These are phyloP conservation scores for Chesias legatella DNA, from an alignment of 2,888 invertebrate genomes.

Conservation along the genomic window DNA sequence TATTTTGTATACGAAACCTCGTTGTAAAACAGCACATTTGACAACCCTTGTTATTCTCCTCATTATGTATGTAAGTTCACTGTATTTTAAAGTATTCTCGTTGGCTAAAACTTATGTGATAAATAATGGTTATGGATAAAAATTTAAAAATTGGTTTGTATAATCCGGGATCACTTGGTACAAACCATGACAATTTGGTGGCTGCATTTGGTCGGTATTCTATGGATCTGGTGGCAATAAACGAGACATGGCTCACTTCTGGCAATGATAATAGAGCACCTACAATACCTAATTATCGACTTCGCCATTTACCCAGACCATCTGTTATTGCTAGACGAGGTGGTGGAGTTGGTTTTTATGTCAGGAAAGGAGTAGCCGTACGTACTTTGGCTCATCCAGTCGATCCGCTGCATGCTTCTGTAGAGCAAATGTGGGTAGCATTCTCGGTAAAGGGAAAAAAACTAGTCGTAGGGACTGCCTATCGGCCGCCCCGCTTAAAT, in stretches of 20 bases:
- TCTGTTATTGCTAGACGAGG: slow-evolving; percentile 7
- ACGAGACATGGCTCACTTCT: slow-evolving; percentile 26
- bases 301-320: slow-evolving; percentile 19
- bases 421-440: slow-evolving; percentile 19
- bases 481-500: slow-evolving; percentile 13
- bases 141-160: slow-evolving; percentile 15
- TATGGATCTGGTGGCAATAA: slow-evolving; percentile 24
- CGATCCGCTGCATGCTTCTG: not conserved
- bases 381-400: slow-evolving; percentile 1
- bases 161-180: slow-evolving; percentile 23
- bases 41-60: too few relatives aligned
- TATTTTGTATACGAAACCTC: too few relatives aligned
- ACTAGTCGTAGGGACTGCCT: slow-evolving; percentile 5
- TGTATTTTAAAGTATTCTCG: too few relatives aligned
- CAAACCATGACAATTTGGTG: slow-evolving; percentile 19
- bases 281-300: slow-evolving; percentile 11
- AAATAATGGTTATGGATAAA: too few relatives aligned
- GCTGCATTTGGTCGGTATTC: slow-evolving; percentile 1
- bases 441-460: not conserved
- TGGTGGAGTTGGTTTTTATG: slow-evolving; percentile 24
- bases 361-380: slow-evolving; percentile 6
- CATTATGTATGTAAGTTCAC: too few relatives aligned
- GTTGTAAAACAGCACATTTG: too few relatives aligned
- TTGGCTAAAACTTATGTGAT: too few relatives aligned
- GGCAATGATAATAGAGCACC: slow-evolving; percentile 24